Evolutionary conservation across 2,797 vertebrate genomes (phyloP).

Genomic region (Malacoraja senta): DNA sequence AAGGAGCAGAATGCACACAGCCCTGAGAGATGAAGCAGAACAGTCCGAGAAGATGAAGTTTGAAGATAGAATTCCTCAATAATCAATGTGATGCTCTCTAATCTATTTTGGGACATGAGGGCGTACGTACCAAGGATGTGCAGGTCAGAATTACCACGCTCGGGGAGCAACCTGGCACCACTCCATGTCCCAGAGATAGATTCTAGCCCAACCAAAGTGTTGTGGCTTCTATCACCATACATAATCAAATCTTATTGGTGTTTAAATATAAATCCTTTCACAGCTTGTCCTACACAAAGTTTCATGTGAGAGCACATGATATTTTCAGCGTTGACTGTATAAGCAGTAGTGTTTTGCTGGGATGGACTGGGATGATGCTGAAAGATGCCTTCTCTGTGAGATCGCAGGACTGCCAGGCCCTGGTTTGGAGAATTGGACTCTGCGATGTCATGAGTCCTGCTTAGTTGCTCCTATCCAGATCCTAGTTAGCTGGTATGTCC

Average conservation of each 20-base stretch:
- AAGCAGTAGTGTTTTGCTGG: neutral
- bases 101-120: neutral
- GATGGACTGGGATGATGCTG: neutral
- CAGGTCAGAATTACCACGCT: neutral
- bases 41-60: neutral
- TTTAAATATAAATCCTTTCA: neutral
- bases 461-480: too few species aligned
- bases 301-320: constrained; percentile 6
- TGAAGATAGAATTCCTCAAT: neutral
- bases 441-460: too few species aligned
- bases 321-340: neutral
- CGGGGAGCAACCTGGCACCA: neutral
- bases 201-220: neutral
- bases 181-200: neutral
- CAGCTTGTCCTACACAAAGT: neutral
- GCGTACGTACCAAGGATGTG: neutral
- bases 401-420: neutral
- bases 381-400: neutral
- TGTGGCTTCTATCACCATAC: neutral
- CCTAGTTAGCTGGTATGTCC: too few species aligned
- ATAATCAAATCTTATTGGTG: neutral
- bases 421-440: neutral
- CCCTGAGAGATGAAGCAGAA: neutral
- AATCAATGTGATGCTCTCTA: neutral
- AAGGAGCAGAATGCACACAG: neutral